These are phyloP conservation scores for Lampris incognitus DNA, from an alignment of 2,113 vertebrate genomes.

Conservation along the genomic window DNA sequence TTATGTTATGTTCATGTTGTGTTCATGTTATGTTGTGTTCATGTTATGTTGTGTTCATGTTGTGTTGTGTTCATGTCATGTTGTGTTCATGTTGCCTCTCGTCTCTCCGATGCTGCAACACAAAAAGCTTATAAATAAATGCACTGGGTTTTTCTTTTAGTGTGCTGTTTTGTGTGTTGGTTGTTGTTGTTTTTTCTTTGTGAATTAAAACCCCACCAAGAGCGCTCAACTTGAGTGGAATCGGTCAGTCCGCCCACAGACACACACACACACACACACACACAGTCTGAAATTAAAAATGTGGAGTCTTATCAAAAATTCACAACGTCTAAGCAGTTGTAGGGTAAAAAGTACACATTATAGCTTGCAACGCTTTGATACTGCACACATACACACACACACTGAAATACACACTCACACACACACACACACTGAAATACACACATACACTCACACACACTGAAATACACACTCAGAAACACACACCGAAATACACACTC, in stretches of 20 bases:
- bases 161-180: neutral
- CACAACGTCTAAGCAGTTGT: constrained; percentile 30
- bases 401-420: neutral
- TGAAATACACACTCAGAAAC: neutral
- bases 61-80: no score
- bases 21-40: no score
- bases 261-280: constrained; percentile 35
- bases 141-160: constrained; percentile 31
- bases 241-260: constrained; percentile 43
- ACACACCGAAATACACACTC: constrained; percentile 2
- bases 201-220: constrained; percentile 22
- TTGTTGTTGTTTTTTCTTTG: constrained; percentile 7
- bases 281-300: constrained; percentile 51
- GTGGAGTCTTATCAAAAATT: constrained; percentile 41
- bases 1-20: no score
- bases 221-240: constrained; percentile 48
- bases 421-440: neutral
- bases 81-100: constrained; percentile 47
- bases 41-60: no score
- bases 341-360: constrained; percentile 24
- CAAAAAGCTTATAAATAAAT: constrained; percentile 63
- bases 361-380: constrained; percentile 1
- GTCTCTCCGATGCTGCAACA: constrained; percentile 39
- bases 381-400: neutral
- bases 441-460: constrained; percentile 8